Evolutionary conservation across 1,140 invertebrate species (phyloP).

Genomic region (Psix sp.): DNA sequence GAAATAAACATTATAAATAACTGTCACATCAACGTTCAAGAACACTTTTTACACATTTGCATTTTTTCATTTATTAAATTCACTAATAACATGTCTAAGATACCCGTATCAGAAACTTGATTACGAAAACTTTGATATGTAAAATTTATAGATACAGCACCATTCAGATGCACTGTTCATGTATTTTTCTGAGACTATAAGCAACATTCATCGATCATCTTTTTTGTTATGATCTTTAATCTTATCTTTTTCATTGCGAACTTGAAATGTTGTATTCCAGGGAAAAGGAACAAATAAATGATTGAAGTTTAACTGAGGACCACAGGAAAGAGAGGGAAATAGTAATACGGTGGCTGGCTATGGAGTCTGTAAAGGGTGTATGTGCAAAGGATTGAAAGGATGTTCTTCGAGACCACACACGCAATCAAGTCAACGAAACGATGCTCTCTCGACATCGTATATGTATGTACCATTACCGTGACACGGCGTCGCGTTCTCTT

Average conservation of each 20-base stretch:
- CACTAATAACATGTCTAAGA: too few relatives aligned
- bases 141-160: conserved; percentile 35
- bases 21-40: too few relatives aligned
- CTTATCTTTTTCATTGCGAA: conserved; percentile 30
- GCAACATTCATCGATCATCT: conserved; percentile 48
- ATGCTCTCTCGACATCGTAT: conserved; percentile 53
- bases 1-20: too few relatives aligned
- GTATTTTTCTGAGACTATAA: conserved; percentile 31
- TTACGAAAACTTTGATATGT: conserved; percentile 19
- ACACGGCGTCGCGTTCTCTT: conserved; percentile 53
- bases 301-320: conserved; percentile 14
- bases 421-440: conserved; percentile 51
- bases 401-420: conserved; percentile 61
- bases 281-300: conserved; percentile 32
- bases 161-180: conserved; percentile 41
- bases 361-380: conserved; percentile 30
- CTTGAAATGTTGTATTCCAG: conserved; percentile 23
- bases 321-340: conserved; percentile 23
- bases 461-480: conserved; percentile 62
- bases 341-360: conserved; percentile 50
- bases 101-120: neutral
- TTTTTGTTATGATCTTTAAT: conserved; percentile 14
- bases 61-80: too few relatives aligned
- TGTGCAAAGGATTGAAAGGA: conserved; percentile 48
- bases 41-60: too few relatives aligned